A percentile compares a stretch with the other conserved stretches of the same genome.
These are phyloP conservation scores for Zosterops lateralis DNA, from an alignment of 2,113 vertebrate genomes.

Conservation along the genomic window DNA sequence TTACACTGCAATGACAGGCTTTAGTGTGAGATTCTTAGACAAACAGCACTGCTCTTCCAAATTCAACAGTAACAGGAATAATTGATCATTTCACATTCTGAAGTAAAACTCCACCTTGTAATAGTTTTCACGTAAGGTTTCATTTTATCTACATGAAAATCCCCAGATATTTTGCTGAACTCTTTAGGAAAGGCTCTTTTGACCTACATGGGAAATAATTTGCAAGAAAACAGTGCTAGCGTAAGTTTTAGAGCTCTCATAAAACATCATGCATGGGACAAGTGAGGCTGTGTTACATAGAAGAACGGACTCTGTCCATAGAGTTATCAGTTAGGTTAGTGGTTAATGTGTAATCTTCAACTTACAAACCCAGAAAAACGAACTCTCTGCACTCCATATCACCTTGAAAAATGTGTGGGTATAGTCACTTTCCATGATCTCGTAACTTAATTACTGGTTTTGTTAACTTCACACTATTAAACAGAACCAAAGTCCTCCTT, in stretches of 20 bases:
- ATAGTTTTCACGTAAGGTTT: neutral
- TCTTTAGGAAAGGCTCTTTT: neutral
- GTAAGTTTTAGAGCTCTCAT: constrained; percentile 51
- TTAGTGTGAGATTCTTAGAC: neutral
- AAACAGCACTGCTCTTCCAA: neutral
- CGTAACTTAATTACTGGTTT: neutral
- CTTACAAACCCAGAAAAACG: constrained; percentile 43
- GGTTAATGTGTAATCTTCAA: constrained; percentile 65
- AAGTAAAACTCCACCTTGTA: neutral
- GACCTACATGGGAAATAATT: constrained; percentile 24
- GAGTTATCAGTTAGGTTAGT: constrained; percentile 62
- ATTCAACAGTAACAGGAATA: neutral
- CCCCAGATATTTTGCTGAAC: neutral
- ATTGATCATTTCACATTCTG: neutral
- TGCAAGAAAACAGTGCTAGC: neutral
- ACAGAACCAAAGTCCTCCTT: neutral
- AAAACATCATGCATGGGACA: constrained; percentile 39
- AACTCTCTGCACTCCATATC: constrained; percentile 35
- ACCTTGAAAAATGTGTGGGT: constrained; percentile 25
- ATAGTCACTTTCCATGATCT: constrained; percentile 56
- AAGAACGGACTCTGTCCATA: constrained; percentile 57
- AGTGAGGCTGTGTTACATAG: constrained; percentile 8
- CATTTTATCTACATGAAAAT: neutral
- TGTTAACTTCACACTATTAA: neutral
- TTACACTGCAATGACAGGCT: neutral